These are phyloP conservation scores for Camptogramma bilineatum DNA, from an alignment of 2,888 invertebrate genomes.

Conservation along the genomic window DNA sequence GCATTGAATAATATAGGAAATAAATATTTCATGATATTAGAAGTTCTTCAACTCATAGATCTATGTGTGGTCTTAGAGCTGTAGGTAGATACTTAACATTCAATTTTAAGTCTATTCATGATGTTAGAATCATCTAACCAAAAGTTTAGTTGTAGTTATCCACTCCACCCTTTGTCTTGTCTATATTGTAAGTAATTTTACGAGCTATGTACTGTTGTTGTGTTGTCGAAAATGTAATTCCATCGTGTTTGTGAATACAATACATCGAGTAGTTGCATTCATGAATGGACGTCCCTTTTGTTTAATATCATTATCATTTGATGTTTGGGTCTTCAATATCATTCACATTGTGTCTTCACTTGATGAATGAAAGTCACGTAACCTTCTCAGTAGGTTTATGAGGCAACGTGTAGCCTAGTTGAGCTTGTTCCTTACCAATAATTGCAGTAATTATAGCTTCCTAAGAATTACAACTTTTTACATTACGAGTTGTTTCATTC, in stretches of 20 bases:
- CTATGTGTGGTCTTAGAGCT: not conserved
- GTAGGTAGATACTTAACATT: not conserved
- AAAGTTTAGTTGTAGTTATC: no score
- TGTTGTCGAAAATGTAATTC: not conserved
- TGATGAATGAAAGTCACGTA: slow-evolving; percentile 17
- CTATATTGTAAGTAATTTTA: no score
- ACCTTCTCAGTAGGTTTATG: slow-evolving; percentile 33
- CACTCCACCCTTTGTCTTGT: no score
- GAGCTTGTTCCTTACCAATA: slow-evolving; percentile 32
- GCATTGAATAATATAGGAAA: slow-evolving; percentile 19
- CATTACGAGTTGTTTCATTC: slow-evolving; percentile 26
- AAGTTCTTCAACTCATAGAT: not conserved
- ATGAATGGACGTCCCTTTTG: not conserved
- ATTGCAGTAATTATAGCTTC: slow-evolving; percentile 40
- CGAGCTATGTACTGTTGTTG: not conserved
- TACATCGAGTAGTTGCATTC: not conserved
- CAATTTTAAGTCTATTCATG: no score
- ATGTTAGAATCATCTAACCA: no score
- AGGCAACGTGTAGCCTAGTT: slow-evolving; percentile 33
- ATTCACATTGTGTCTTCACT: not conserved
- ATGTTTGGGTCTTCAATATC: not conserved
- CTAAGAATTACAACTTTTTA: slow-evolving; percentile 37
- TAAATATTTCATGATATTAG: slow-evolving; percentile 10
- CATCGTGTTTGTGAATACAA: not conserved
- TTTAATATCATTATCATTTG: not conserved